These are phyloP conservation scores for Myodes glareolus DNA, from an alignment of 2,113 vertebrate genomes.

Conservation along the genomic window DNA sequence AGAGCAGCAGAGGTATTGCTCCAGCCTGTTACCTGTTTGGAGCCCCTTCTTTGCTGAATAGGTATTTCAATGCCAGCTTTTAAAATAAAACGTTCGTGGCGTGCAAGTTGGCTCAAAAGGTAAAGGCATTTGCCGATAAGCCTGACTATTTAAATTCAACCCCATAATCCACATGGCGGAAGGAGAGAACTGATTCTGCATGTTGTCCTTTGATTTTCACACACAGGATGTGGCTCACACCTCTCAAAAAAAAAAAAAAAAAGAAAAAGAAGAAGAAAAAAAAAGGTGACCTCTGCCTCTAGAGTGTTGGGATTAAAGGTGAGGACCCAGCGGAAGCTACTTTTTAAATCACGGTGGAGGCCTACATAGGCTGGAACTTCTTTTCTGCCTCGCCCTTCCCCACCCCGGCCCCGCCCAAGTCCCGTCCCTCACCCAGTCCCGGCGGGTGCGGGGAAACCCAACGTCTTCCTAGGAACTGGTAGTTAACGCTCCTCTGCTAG, in stretches of 20 bases:
- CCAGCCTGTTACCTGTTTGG: not conserved
- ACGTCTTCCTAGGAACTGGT: slow-evolving; percentile 53
- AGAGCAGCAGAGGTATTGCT: not conserved
- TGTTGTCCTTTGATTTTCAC: not conserved
- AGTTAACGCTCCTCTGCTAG: slow-evolving; percentile 55
- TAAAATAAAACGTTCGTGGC: not conserved
- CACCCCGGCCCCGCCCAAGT: not conserved
- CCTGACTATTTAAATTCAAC: not conserved
- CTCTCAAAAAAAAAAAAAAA: not conserved
- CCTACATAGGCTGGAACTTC: rapidly evolving
- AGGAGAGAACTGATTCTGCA: not conserved
- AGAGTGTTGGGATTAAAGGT: not conserved
- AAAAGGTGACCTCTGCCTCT: not conserved
- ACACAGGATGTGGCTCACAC: not conserved
- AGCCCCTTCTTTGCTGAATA: not conserved
- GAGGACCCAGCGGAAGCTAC: not conserved
- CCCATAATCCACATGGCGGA: not conserved
- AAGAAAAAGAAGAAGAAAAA: too few species aligned
- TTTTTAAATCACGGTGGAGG: not conserved
- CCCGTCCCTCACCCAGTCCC: slow-evolving; percentile 10
- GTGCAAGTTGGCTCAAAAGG: not conserved
- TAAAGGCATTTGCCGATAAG: not conserved
- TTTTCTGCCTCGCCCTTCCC: not conserved
- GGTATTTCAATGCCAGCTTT: slow-evolving; percentile 20
- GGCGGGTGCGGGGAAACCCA: not conserved